These are phyloP conservation scores for Anabacerthia variegaticeps DNA, from an alignment of 2,797 vertebrate species.

Conservation along the genomic window DNA sequence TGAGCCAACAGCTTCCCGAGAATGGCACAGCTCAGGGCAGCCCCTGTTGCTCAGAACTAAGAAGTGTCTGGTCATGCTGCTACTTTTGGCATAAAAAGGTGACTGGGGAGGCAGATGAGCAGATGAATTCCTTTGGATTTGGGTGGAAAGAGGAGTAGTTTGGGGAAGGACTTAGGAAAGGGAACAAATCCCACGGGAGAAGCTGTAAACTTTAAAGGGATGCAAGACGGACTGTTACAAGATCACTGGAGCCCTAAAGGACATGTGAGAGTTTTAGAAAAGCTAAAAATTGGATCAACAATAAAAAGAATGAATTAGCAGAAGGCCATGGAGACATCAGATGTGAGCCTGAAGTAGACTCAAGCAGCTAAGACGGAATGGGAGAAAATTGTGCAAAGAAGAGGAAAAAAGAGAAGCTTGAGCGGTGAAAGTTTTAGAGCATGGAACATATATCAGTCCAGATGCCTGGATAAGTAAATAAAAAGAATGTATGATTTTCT, in stretches of 20 bases:
- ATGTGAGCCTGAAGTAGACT: background rate
- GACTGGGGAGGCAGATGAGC: background rate
- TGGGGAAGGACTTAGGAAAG: background rate
- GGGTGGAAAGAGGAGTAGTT: background rate
- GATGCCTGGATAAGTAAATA: background rate
- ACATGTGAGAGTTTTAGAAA: background rate
- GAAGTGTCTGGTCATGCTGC: background rate
- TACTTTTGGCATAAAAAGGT: background rate
- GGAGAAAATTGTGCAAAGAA: background rate
- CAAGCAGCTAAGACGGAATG: background rate
- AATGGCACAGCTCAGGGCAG: background rate
- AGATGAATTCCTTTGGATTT: background rate
- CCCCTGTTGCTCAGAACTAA: background rate
- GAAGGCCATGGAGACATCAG: background rate
- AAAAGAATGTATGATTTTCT: background rate
- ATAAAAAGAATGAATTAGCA: background rate
- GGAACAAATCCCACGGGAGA: background rate
- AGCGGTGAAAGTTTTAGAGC: background rate
- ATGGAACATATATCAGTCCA: background rate
- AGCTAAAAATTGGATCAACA: background rate
- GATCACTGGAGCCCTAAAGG: background rate
- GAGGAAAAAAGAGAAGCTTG: background rate
- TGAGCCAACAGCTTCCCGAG: background rate
- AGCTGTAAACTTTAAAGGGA: background rate
- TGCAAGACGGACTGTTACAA: background rate